Percentiles rank a stretch among this genome's conserved stretches.
Evolutionary conservation across 2,113 vertebrate genomes (phyloP).

Genomic region (Mobula birostris): DNA sequence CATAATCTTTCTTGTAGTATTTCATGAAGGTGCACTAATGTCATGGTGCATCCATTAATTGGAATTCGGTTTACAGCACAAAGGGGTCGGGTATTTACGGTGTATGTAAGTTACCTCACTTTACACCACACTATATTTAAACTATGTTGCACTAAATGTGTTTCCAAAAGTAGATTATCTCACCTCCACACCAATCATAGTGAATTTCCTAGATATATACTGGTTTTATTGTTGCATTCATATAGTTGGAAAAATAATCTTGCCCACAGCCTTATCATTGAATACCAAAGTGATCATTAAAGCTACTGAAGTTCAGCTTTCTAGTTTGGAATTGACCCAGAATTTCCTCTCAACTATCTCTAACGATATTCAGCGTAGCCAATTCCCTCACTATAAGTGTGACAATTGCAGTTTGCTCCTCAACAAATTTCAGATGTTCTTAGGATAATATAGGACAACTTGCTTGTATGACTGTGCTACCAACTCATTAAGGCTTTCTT

Average conservation of each 20-base stretch:
- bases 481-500: too few relatives aligned
- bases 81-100: neutral
- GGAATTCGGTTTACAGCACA: neutral
- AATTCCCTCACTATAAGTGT: neutral
- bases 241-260: neutral
- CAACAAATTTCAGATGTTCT: neutral
- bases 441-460: neutral
- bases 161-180: neutral
- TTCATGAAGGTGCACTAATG: neutral
- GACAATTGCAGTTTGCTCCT: neutral
- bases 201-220: neutral
- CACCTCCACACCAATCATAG: neutral
- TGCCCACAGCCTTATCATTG: neutral
- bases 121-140: neutral
- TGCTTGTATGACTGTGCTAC: too few relatives aligned
- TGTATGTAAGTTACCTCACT: neutral
- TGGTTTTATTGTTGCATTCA: neutral
- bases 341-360: neutral
- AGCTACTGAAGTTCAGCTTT: neutral
- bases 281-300: neutral
- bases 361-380: neutral
- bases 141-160: neutral
- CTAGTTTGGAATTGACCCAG: neutral
- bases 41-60: neutral
- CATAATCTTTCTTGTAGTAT: neutral